phyloP scores from a whole-genome alignment of 2,113 vertebrate genomes.

The Laticauda colubrina region DNA sequence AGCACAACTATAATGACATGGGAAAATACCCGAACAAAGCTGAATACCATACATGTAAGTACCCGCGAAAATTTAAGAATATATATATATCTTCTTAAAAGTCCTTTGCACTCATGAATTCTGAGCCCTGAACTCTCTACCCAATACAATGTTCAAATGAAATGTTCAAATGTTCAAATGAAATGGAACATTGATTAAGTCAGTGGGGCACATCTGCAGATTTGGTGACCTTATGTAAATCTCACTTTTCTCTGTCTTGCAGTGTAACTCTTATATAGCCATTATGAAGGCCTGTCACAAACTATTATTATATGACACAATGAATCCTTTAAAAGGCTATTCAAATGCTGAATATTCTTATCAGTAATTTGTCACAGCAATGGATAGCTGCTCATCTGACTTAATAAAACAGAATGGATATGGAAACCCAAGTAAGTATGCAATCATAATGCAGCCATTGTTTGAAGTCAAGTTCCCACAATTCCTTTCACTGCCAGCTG shows the following conservation, averaged over 20 bases:
- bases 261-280: background rate
- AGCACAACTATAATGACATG: too few species aligned
- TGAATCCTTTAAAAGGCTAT: background rate
- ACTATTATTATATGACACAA: background rate
- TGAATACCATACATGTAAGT: too few species aligned
- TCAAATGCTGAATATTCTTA: background rate
- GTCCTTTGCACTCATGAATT: background rate
- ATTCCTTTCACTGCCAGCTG: background rate
- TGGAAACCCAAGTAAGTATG: background rate
- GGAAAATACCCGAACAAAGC: too few species aligned
- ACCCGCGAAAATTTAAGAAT: too few species aligned
- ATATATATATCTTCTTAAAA: background rate
- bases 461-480: background rate
- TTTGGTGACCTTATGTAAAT: background rate
- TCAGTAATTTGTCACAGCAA: background rate
- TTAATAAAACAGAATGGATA: fast-evolving
- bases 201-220: background rate
- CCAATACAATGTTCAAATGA: background rate
- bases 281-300: background rate
- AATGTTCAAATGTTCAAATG: background rate
- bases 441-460: background rate
- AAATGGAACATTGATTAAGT: background rate
- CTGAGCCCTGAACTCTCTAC: background rate
- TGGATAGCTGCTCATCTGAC: background rate
- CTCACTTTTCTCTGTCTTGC: background rate